Percentiles rank a stretch among this genome's conserved stretches.
Evolutionary conservation across 2,888 invertebrate species (phyloP).

Genomic region (Lithophane leautieri): DNA sequence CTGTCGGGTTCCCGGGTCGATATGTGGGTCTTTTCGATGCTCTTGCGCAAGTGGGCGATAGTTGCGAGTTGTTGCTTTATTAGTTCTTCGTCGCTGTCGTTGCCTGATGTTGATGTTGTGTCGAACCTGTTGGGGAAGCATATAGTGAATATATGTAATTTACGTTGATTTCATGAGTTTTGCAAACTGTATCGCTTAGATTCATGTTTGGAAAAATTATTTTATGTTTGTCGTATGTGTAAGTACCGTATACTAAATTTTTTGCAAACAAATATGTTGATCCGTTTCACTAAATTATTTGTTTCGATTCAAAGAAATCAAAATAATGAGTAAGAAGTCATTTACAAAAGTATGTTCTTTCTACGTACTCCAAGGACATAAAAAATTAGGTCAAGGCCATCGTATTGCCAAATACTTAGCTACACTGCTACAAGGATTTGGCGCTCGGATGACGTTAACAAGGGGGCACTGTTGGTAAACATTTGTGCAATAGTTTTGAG

Average conservation of each 20-base stretch:
- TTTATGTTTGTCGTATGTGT: too few species aligned
- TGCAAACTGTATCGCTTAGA: not conserved
- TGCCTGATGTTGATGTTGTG: slow-evolving; percentile 91
- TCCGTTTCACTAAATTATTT: not conserved
- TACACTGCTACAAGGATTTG: not conserved
- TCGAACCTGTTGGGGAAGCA: slow-evolving; percentile 82
- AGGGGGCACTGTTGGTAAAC: not conserved
- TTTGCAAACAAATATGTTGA: too few species aligned
- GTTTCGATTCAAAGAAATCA: not conserved
- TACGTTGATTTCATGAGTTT: not conserved
- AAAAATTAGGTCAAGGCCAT: slow-evolving; percentile 21
- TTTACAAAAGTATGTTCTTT: not conserved
- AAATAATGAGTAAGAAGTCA: not conserved
- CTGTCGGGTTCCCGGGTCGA: slow-evolving; percentile 80
- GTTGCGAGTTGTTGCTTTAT: slow-evolving; percentile 82
- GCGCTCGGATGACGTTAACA: not conserved
- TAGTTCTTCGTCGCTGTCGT: slow-evolving; percentile 92
- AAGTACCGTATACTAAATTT: too few species aligned
- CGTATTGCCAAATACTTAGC: not conserved
- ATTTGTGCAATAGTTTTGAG: not conserved
- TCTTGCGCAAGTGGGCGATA: slow-evolving; percentile 84
- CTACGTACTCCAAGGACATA: not conserved
- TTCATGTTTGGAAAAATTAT: not conserved
- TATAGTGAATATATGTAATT: not conserved
- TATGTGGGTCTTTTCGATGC: slow-evolving; percentile 88